Evolutionary conservation across 2,888 invertebrate species (phyloP).

Genomic region (Parelbella ahira): DNA sequence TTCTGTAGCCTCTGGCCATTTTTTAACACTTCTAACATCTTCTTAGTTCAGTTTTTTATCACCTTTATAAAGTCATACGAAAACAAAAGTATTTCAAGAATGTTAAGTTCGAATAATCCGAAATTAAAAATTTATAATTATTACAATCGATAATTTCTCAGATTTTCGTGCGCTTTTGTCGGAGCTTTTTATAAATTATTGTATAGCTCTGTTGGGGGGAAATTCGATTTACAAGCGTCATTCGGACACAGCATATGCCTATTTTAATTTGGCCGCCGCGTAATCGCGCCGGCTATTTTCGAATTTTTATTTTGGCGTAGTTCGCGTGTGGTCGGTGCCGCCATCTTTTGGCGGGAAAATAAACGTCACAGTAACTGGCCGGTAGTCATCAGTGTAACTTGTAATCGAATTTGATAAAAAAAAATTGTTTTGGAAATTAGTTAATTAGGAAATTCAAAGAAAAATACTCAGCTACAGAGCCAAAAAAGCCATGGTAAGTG

Average conservation of each 20-base stretch:
- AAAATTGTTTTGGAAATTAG: not conserved
- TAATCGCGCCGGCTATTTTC: slow-evolving; percentile 65
- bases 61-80: not conserved
- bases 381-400: slow-evolving; percentile 52
- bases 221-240: slow-evolving; percentile 43
- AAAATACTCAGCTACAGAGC: too few relatives aligned
- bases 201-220: slow-evolving; percentile 64
- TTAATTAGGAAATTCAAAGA: too few relatives aligned
- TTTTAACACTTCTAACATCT: too few relatives aligned
- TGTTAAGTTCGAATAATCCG: too few relatives aligned
- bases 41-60: too few relatives aligned
- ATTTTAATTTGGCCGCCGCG: slow-evolving; percentile 66
- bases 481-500: slow-evolving; percentile 25
- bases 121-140: too few relatives aligned
- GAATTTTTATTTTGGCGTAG: slow-evolving; percentile 77
- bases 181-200: slow-evolving; percentile 5
- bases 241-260: slow-evolving; percentile 49
- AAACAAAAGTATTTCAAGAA: too few relatives aligned
- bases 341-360: slow-evolving; percentile 72
- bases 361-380: slow-evolving; percentile 54
- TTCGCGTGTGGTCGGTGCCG: slow-evolving; percentile 74
- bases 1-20: too few relatives aligned
- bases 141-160: too few relatives aligned
- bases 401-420: slow-evolving; percentile 9
- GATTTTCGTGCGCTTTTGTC: not conserved